phyloP scores from a whole-genome alignment of 1,140 invertebrate genomes.

The Alviniconcha marisindica region DNA sequence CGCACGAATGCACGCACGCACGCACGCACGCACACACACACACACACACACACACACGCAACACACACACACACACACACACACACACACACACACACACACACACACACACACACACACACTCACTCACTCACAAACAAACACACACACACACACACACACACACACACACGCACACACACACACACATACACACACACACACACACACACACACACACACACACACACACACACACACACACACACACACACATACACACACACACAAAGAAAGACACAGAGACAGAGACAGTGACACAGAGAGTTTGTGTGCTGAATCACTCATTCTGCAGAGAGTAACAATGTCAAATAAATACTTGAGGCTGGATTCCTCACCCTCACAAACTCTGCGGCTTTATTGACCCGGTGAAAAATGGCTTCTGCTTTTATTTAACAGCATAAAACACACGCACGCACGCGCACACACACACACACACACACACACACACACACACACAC shows the following conservation, averaged over 20 bases:
- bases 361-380: too few species aligned
- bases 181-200: constrained; percentile 11
- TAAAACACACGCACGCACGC: not conserved
- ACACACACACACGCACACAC: not conserved
- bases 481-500: not conserved
- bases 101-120: not conserved
- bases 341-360: too few species aligned
- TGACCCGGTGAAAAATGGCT: too few species aligned
- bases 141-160: constrained; percentile 12
- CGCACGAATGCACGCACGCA: not conserved
- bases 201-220: not conserved
- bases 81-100: constrained; percentile 7
- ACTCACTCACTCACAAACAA: not conserved
- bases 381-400: too few species aligned
- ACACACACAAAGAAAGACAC: not conserved
- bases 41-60: constrained; percentile 19
- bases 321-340: too few species aligned
- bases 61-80: too few species aligned
- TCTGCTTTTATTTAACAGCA: not conserved
- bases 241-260: not conserved
- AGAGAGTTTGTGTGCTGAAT: too few species aligned
- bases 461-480: constrained; percentile 19
- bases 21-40: not conserved
- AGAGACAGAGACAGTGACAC: too few species aligned
- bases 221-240: constrained; percentile 6